Conservation (phyloP, 1,140 invertebrate genomes). For the Nephotettix cincticeps region DNA sequence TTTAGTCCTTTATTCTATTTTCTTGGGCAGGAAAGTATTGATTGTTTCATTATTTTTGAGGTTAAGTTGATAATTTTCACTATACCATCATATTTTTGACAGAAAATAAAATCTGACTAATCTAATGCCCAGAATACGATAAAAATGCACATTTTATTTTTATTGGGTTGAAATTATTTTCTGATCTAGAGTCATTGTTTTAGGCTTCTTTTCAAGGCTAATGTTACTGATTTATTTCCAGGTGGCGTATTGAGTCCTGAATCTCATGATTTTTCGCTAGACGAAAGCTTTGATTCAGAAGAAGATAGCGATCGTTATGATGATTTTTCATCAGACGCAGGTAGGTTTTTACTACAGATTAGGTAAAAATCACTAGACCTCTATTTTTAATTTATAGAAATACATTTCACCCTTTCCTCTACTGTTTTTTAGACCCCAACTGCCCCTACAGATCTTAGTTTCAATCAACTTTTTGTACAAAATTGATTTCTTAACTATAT, state of each 20-base stretch:
- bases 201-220: background rate
- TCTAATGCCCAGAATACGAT: background rate
- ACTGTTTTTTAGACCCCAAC: too few relatives aligned
- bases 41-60: too few relatives aligned
- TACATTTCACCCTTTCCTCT: too few relatives aligned
- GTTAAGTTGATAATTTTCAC: too few relatives aligned
- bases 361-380: too few relatives aligned
- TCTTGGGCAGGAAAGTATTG: too few relatives aligned
- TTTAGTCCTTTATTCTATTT: too few relatives aligned
- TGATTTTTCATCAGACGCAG: conserved; percentile 79
- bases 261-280: conserved; percentile 75
- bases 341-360: conserved; percentile 43
- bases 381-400: too few relatives aligned
- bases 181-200: background rate
- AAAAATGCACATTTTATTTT: background rate
- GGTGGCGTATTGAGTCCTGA: conserved; percentile 79
- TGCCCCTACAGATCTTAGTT: too few relatives aligned
- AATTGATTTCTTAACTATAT: too few relatives aligned
- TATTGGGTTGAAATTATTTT: background rate
- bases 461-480: too few relatives aligned
- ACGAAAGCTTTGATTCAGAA: conserved; percentile 75
- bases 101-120: background rate
- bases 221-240: conserved; percentile 26
- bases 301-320: conserved; percentile 85
- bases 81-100: too few relatives aligned